Base-by-base conservation (phyloP, 1,140 invertebrate species). In the Muscidifurax raptorellus region DNA sequence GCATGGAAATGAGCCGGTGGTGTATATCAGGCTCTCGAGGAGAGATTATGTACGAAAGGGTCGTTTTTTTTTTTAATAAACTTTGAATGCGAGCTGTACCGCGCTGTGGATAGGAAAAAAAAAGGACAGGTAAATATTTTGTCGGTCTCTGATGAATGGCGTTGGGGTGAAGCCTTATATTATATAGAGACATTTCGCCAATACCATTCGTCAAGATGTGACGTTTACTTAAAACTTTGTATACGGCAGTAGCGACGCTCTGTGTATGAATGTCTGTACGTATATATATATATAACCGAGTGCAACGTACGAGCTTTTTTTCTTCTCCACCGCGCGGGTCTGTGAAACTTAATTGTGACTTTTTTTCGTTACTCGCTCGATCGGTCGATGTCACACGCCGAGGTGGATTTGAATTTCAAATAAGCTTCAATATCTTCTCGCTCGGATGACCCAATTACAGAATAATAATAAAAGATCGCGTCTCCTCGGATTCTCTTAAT, bases 1-100 rank as follows among this genome's bases (percentile, higher is more conserved):
- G 13, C 22, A 69, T 59, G 40, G 40, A 72, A 81, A 72, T 59
- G 79, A 81, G n/a, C n/a, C n/a, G n/a, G n/a, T n/a, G n/a, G n/a
- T n/a, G n/a, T n/a, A n/a, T n/a, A n/a, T n/a, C n/a, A n/a, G n/a
- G n/a, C n/a, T n/a, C n/a, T n/a, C n/a, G n/a, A n/a, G n/a, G n/a
- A n/a, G n/a, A n/a, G n/a, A n/a, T n/a, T n/a, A n/a, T n/a, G n/a
- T n/a, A n/a, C n/a, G n/a, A n/a, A 40, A 40, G 36, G 3, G 9
- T 5, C 36, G 3, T 40, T 40, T 40, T 40, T 40, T 40, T 40
- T 40, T 40, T 40, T 7, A 40, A 9, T 10, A 5, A 32, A 32
- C 5, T 40, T 40, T 40, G 7, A 5, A 40, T 0, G 32, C 32
- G 7, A 40, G 36, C 7, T 9, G 36, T 9, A 0, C 5, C 9